Base-by-base conservation (phyloP, 2,888 invertebrate genomes). In the Trichogramma dendrolimi region DNA sequence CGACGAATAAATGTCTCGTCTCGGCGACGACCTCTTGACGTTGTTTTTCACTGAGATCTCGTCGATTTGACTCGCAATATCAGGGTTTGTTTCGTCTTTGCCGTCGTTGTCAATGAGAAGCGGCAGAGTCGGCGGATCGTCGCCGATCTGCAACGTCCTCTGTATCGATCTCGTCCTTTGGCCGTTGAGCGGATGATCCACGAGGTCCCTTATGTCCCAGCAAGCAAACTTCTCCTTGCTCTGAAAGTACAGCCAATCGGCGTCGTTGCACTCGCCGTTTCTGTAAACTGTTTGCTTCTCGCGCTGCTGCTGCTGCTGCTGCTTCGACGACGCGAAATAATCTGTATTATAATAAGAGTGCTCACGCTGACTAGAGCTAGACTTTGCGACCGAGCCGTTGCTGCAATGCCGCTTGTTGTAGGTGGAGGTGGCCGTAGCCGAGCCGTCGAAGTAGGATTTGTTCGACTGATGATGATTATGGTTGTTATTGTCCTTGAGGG, bases 191-290 rank as follows among this genome's bases (percentile, higher is more conserved):
- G 4, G 27, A 58, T 49, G 14, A 4, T 55, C 44, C 4, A 61
- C 70, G 53, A 71, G 61, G 41, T 74, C 72, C 64, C 69, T 69
- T 54, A 74, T 69, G 27, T 71, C 69, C 74, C 74, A 75, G 8
- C 69, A 65, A 47, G 69, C 71, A 39, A 73, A 75, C 41, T 72
- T 70, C 6, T 72, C 64, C 52, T 61, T 69, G 56, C 72, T 73
- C 58, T 67, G 67, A 14, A 67, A 68, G 51, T 73, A 74, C 8
- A 70, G 47, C 5, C 59, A 49, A 44, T 72, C 73, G 8, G 64
- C 64, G 48, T 70, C 68, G 44, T 67, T 67, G 47, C 61, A 55
- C 3, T 50, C 54, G 10, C 44, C 11, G 11, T 47, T 10, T 8
- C 10, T 47, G n/a, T 5, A 11, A 5, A 10, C 10, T 6, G 47